Percentiles rank a stretch among this genome's conserved stretches.
Evolutionary conservation across 1,140 invertebrate species (phyloP).

Genomic region (Phenacoccus solenopsis): DNA sequence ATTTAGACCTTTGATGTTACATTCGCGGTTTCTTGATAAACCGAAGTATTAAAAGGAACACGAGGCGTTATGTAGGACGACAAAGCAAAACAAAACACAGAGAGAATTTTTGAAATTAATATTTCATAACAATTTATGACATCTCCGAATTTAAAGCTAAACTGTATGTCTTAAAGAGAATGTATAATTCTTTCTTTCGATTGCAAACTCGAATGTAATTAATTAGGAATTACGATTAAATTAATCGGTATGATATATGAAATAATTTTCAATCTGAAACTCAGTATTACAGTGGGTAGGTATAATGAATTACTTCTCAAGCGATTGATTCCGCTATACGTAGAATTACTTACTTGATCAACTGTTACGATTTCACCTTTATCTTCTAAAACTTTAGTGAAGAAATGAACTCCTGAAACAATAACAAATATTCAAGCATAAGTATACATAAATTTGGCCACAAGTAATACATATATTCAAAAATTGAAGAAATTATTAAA

Average conservation of each 20-base stretch:
- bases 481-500: no score
- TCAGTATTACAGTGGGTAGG: no score
- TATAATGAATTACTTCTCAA: no score
- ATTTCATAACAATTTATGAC: background rate
- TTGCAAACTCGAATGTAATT: background rate
- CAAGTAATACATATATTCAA: no score
- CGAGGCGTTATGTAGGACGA: no score
- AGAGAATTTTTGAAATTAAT: background rate
- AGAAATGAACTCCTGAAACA: background rate
- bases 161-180: background rate
- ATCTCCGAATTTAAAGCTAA: background rate
- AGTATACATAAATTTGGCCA: no score
- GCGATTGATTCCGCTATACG: no score
- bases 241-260: no score
- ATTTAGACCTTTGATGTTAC: no score
- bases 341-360: background rate
- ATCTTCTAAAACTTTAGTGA: background rate
- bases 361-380: background rate
- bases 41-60: no score
- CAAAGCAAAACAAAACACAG: no score
- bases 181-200: background rate
- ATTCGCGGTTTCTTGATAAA: no score
- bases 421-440: background rate
- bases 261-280: background rate
- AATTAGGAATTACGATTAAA: background rate